Evolutionary conservation across 2,113 vertebrate species (phyloP), one percentile per base, ranked within the genome.

Genomic region (Scopus umbretta): DNA sequence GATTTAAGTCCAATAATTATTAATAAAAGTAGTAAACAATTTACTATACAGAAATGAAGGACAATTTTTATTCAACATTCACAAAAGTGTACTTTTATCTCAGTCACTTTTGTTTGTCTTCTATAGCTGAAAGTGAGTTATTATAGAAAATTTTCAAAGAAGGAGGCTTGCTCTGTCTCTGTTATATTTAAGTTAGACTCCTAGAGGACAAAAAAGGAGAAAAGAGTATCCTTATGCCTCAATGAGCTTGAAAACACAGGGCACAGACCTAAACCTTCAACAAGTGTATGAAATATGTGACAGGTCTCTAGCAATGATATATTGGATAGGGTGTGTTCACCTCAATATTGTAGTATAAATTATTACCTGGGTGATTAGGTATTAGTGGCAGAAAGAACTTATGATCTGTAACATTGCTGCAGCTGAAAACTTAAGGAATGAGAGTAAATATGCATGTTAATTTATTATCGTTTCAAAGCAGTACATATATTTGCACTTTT

Each of bases 271-370:
- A 52, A 89, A 79, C n/a, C 14, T 95, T 91, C 84, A 95, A 88
- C 53, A 92, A 49, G 23, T 63, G 10, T 75, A 87, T 89, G 91
- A 96, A 95, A 79, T 86, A 96, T 87, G 56, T 67, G 84, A 95
- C 80, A 87, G 7, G 4, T 52, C 52, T 91, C 76, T 61, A 91
- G 38, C 78, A 90, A 34, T 91, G 86, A 91, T 84, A 13, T 49
- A 92, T 95, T 92, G 76, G 47, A 27, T 71, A 67, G 65, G 63
- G 43, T 56, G 72, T 63, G 34, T 89, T 94, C 80, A 63, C 68
- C 30, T 91, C 65, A 75, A 7, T 74, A 79, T 94, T 78, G 80
- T 8, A 4, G 26, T 67, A 89, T 81, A 86, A 91, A 94, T 96
- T 96, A 92, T 91, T 92, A 81, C n/a, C 23, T 61, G 65, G 20